phyloP scores from a whole-genome alignment of 2,888 invertebrate genomes.

The Seira musarum region DNA sequence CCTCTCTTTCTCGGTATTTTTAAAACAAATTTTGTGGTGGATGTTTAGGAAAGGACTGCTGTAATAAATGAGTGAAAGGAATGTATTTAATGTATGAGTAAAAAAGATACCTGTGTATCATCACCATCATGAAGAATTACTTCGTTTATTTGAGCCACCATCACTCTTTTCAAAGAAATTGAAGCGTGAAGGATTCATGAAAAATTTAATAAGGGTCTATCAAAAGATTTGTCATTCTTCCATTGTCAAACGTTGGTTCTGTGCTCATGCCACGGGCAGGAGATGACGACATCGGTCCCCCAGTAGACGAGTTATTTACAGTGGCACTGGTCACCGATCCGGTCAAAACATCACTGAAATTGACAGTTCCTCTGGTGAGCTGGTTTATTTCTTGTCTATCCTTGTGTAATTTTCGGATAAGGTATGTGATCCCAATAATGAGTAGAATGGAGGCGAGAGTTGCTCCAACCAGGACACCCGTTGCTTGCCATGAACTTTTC shows the following conservation, averaged over 20 bases:
- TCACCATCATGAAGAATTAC: too few species aligned
- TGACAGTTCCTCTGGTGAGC: constrained; percentile 35
- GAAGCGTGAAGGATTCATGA: too few species aligned
- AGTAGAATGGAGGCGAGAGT: constrained; percentile 29
- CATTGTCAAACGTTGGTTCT: constrained; percentile 39
- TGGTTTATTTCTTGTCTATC: constrained; percentile 51
- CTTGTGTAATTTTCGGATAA: constrained; percentile 27
- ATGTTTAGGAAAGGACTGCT: too few species aligned
- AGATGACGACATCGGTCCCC: neutral
- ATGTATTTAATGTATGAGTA: too few species aligned
- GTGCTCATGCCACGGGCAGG: neutral
- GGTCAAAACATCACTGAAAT: constrained; percentile 37
- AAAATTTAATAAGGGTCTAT: constrained; percentile 38
- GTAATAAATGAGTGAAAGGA: too few species aligned
- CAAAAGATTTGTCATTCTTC: constrained; percentile 55
- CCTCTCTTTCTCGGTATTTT: too few species aligned
- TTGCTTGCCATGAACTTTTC: constrained; percentile 31
- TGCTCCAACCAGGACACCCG: constrained; percentile 20
- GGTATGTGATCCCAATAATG: constrained; percentile 29
- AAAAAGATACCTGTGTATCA: too few species aligned
- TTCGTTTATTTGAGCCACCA: too few species aligned
- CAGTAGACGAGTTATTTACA: neutral
- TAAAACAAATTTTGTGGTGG: too few species aligned
- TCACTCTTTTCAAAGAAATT: too few species aligned
- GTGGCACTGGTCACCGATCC: constrained; percentile 8